Conservation (phyloP, 2,888 invertebrate genomes). For the Diogma glabrata region DNA sequence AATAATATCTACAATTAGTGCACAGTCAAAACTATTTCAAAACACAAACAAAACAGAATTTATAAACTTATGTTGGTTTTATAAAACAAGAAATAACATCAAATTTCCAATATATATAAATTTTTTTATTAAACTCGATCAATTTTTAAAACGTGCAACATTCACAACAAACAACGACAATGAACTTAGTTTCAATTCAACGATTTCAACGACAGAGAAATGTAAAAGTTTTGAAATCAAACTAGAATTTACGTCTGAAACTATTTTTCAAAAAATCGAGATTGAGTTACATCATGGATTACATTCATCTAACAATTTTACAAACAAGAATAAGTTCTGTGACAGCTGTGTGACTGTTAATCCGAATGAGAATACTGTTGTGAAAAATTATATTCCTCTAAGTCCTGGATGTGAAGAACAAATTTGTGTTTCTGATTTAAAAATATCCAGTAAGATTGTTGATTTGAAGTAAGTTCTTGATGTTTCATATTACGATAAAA, state of each 20-base stretch:
- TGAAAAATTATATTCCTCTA: constrained; percentile 15
- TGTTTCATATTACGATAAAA: not conserved
- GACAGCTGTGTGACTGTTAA: constrained; percentile 14
- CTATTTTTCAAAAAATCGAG: not conserved
- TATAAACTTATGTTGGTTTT: not conserved
- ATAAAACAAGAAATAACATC: not conserved
- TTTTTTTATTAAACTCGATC: not conserved
- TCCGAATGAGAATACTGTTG: constrained; percentile 13
- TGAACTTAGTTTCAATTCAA: no score
- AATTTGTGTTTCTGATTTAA: constrained; percentile 15
- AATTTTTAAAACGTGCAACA: not conserved
- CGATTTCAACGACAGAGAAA: not conserved
- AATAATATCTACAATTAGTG: constrained; percentile 11
- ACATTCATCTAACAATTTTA: not conserved
- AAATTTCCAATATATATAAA: not conserved
- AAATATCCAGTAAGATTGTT: not conserved
- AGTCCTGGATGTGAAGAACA: constrained; percentile 14
- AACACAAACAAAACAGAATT: not conserved
- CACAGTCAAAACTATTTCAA: not conserved
- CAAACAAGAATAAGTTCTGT: constrained; percentile 13
- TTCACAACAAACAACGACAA: constrained; percentile 4
- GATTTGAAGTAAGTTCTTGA: not conserved
- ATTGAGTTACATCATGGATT: not conserved
- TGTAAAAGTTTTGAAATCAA: not conserved
- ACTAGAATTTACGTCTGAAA: not conserved